Evolutionary conservation across 2,797 vertebrate genomes (phyloP), one percentile per base, ranked within the genome.

Genomic region (Peromyscus melanophrys): DNA sequence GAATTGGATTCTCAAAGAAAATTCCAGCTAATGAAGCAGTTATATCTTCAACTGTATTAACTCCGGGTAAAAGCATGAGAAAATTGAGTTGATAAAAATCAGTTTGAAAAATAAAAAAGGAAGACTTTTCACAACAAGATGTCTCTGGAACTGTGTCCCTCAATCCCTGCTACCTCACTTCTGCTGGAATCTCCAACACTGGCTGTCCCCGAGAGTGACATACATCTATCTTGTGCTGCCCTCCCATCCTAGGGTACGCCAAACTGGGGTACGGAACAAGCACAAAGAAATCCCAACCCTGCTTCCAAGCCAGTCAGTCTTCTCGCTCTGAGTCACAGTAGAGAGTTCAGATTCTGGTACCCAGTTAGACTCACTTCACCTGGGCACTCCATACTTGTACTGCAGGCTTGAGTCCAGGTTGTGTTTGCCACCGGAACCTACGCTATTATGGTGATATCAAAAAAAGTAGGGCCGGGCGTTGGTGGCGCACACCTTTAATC

Each of bases 11-110:
- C 87, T 9, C 75, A 84, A 94, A 92, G 97, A 97, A 94, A 96
- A 94, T 71, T 95, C 34, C 81, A 96, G 84, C 59, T 86, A 97
- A 97, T n/a, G 65, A 83, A 87, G 55, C 40, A 95, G 65, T 84
- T 95, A 80, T 86, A 80, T 92, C 85, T 97, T 97, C 78, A 98
- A 97, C 92, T 10, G 25, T 57, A 89, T 80, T 95, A 94, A 95
- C 25, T 69, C 19, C n/a, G 52, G 67, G 52, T 61, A 76, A 98
- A 97, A 96, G 40, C 37, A 92, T 86, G 40, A 92, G 63, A 96
- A 96, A 97, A 94, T 2, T 59, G 12, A 96, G 93, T 63, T 4
- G 92, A 76, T 77, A 96, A 96, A 95, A 76, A 88, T 75, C 89
- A 52, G 82, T 59, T 83, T 65, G 49, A 34, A 63, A 93, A 4